Percentiles rank a stretch among this genome's conserved stretches.
Conservation (phyloP, 2,888 invertebrate genomes). For the Mantis religiosa region DNA sequence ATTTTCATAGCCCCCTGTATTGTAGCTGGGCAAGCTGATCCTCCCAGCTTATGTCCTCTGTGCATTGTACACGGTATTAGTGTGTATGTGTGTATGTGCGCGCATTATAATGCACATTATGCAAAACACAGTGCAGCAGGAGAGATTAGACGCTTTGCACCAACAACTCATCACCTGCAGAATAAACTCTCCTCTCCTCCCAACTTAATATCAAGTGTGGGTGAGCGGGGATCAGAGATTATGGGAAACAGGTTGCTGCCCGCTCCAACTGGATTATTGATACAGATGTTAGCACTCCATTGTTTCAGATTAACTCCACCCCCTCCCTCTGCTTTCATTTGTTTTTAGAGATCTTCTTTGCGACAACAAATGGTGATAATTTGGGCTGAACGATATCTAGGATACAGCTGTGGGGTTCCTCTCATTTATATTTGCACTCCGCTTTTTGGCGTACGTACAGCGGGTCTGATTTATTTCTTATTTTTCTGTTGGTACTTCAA, state of each 20-base stretch:
- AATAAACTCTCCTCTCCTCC: not conserved
- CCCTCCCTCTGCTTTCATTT: not conserved
- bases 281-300: not conserved
- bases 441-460: not conserved
- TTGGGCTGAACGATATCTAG: not conserved
- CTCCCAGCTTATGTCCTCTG: not conserved
- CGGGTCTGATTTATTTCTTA: too few relatives aligned
- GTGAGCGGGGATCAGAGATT: not conserved
- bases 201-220: not conserved
- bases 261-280: not conserved
- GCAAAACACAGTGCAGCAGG: slow-evolving; percentile 8
- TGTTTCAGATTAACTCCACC: not conserved
- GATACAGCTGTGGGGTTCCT: not conserved
- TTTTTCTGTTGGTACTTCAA: too few relatives aligned
- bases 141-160: not conserved
- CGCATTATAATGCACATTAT: slow-evolving; percentile 15
- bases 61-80: not conserved
- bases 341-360: not conserved
- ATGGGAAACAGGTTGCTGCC: not conserved
- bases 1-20: not conserved
- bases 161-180: slow-evolving; percentile 15
- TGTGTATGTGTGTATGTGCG: not conserved
- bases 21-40: not conserved
- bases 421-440: not conserved
- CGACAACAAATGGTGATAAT: not conserved